A percentile compares a stretch with the other conserved stretches of the same genome.
These are phyloP conservation scores for Poeciliopsis infans DNA, from an alignment of 2,797 vertebrate species.

Conservation along the genomic window DNA sequence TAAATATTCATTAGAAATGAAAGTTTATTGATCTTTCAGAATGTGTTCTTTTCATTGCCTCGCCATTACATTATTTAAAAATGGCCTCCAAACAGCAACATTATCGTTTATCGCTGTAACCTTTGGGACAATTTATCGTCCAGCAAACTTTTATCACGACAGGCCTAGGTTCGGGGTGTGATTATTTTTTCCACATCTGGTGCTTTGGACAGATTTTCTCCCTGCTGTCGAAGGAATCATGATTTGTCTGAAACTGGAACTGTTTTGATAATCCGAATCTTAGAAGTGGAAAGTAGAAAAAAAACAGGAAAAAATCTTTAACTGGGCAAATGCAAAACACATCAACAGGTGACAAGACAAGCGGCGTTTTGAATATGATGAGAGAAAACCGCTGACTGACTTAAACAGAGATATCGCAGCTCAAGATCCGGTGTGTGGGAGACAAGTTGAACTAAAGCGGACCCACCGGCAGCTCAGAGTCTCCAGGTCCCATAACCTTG, in stretches of 20 bases:
- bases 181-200: too few relatives aligned
- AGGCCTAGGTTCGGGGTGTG: too few relatives aligned
- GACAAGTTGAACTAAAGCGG: constrained; percentile 33
- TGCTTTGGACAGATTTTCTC: too few relatives aligned
- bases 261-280: neutral
- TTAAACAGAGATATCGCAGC: neutral
- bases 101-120: too few relatives aligned
- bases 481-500: constrained; percentile 24
- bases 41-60: too few relatives aligned
- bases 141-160: too few relatives aligned
- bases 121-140: too few relatives aligned
- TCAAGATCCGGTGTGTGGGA: constrained; percentile 8
- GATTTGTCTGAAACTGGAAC: neutral
- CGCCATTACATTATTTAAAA: too few relatives aligned
- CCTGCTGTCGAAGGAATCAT: too few relatives aligned
- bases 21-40: too few relatives aligned
- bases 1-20: too few relatives aligned
- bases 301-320: neutral
- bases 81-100: too few relatives aligned
- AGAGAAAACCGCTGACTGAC: neutral
- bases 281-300: neutral
- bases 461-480: constrained; percentile 19
- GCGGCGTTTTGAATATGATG: neutral
- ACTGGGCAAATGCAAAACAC: neutral
- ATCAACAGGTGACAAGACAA: neutral